Conservation (phyloP, 1,140 invertebrate genomes). For the Potamilus streckersoni region DNA sequence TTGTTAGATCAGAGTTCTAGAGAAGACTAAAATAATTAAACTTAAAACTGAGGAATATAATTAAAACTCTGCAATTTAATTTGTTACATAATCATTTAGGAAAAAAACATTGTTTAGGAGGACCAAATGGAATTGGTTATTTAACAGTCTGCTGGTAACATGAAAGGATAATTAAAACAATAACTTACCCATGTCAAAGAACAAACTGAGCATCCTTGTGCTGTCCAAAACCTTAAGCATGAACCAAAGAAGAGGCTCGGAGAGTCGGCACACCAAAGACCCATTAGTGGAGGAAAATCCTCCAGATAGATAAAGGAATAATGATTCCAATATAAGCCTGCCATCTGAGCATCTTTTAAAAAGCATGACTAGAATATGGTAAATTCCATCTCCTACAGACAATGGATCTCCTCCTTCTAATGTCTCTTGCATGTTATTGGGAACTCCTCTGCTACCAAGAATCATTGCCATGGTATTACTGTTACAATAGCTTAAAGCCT, state of each 20-base stretch:
- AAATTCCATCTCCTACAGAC: constrained; percentile 85
- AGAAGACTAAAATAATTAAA: no score
- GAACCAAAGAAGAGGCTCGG: constrained; percentile 82
- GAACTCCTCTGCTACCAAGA: constrained; percentile 55
- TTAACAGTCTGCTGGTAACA: no score
- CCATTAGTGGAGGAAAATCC: constrained; percentile 32
- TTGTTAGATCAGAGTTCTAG: no score
- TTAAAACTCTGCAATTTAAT: no score
- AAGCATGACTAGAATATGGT: constrained; percentile 82
- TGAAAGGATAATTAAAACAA: no score
- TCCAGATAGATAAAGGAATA: constrained; percentile 79
- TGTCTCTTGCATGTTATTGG: constrained; percentile 52
- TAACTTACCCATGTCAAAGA: constrained; percentile 73
- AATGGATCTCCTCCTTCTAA: constrained; percentile 71
- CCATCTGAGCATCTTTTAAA: constrained; percentile 79
- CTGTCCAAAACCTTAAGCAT: constrained; percentile 79
- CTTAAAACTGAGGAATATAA: no score
- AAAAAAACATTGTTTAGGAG: no score
- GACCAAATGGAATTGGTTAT: no score
- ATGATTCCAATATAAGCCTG: constrained; percentile 78
- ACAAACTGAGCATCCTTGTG: constrained; percentile 76
- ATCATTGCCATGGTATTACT: constrained; percentile 70
- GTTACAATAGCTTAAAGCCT: constrained; percentile 73
- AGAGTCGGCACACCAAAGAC: constrained; percentile 68
- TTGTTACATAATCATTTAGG: no score